phyloP scores from a whole-genome alignment of 2,797 vertebrate genomes.

The Threskiornis aethiopicus region DNA sequence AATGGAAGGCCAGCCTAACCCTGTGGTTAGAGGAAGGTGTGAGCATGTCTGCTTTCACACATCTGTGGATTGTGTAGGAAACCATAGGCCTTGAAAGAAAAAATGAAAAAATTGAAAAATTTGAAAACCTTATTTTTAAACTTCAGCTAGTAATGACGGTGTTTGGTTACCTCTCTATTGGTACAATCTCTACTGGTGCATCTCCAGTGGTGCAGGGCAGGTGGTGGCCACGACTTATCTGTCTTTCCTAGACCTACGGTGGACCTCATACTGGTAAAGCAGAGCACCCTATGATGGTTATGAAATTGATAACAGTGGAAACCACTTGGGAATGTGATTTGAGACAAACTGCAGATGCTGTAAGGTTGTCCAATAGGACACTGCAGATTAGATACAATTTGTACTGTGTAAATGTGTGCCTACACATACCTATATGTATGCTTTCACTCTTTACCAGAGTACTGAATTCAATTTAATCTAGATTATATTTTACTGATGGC shows the following conservation, averaged over 20 bases:
- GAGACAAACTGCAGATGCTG: not conserved
- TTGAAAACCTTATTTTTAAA: not conserved
- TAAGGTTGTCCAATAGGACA: not conserved
- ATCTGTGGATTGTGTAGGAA: not conserved
- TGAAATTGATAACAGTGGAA: not conserved
- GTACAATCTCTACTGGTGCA: not conserved
- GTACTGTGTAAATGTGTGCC: not conserved
- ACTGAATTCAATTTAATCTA: not conserved
- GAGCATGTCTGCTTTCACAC: not conserved
- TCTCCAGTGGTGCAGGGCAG: not conserved
- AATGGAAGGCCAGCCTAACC: not conserved
- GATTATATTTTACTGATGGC: not conserved
- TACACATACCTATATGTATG: not conserved
- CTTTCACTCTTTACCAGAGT: not conserved
- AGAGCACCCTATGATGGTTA: not conserved
- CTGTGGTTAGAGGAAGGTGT: not conserved
- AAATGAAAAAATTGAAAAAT: not conserved
- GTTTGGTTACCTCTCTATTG: not conserved
- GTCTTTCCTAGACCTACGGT: not conserved
- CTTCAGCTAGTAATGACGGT: not conserved
- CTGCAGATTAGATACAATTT: not conserved
- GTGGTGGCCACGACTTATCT: accelerated
- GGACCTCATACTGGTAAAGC: not conserved
- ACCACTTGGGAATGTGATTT: not conserved
- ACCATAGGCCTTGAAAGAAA: not conserved